Evolutionary conservation across 64 coral and sea anemone genomes (phyloP).

Genomic region (Pocillopora verrucosa): DNA sequence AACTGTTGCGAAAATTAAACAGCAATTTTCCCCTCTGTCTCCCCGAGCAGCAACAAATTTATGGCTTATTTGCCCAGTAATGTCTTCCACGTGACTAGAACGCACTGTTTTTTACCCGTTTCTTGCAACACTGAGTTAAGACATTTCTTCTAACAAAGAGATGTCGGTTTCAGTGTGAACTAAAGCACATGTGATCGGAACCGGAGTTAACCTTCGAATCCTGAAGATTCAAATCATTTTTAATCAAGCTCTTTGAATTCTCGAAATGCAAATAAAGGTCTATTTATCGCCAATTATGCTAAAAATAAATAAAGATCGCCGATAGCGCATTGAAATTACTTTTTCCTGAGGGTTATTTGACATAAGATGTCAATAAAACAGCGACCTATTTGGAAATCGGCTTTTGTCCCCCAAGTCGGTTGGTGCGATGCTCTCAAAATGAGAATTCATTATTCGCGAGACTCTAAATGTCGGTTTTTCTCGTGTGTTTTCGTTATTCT

Average conservation of each 20-base stretch:
- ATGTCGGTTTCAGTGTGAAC: neutral
- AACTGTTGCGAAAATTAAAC: neutral
- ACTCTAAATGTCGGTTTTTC: neutral
- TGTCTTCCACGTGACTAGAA: neutral
- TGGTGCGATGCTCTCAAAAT: neutral
- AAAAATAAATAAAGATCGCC: neutral
- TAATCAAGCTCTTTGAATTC: slow-evolving; percentile 2
- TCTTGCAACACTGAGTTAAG: neutral
- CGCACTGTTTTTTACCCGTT: neutral
- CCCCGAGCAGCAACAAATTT: neutral
- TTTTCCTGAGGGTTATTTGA: neutral
- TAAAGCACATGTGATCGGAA: neutral
- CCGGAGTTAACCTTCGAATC: neutral
- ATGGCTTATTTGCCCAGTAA: neutral
- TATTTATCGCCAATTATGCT: slow-evolving; percentile 19
- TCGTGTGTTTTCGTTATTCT: neutral
- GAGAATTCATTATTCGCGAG: neutral
- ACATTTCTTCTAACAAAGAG: neutral
- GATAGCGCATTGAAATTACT: neutral
- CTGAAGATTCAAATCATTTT: neutral
- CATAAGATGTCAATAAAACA: neutral
- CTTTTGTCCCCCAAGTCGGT: neutral
- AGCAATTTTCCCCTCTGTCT: neutral
- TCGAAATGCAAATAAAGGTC: slow-evolving; percentile 4
- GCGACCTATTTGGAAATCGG: neutral